Base-by-base conservation (phyloP, 2,113 vertebrate genomes). In the Columba janthina region DNA sequence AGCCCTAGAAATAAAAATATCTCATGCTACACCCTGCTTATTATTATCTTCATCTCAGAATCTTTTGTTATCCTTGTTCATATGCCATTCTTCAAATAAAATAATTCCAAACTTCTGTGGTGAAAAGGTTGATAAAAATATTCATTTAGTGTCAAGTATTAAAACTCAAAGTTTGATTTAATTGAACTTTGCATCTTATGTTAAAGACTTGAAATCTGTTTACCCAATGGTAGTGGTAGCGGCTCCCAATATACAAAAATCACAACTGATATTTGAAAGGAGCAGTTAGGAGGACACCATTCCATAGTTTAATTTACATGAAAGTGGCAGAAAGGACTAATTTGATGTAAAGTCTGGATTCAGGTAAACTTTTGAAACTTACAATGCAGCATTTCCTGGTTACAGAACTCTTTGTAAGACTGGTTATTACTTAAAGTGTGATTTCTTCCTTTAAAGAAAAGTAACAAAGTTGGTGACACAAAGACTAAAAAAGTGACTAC, bases 121-220 rank as follows among this genome's bases (percentile, higher is more conserved):
- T 54, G 32, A 64, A 20, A 62, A 36, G 4, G 2, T 34, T 78
- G 34, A 93, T 72, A 86, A 86, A 94, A 94, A 28, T 1, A 25
- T 48, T 72, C 46, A 53, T 12, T 58, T 75, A 44, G 2, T 65
- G 32, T 56, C 48, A 89, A 29, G 4, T 14, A 1, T 67, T 15
- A 15, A 58, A 91, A 91, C 5, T 18, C 15, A 72, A 75, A 19
- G 44, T 46, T 46, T 46, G 15, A 61, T 78, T 75, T 86, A 77
- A 88, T 40, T 91, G 36, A 94, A 69, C 2, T 64, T 62, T 71
- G 4, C 7, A 32, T 91, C 56, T 73, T 92, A 61, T 88, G 90
- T 91, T 28, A 85, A 84, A 91, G 58, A 53, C 77, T 42, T 74
- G n/a, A 48, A 78, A 83, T 58, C 19, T 69, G 7, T 78, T 94